A percentile compares a stretch with the other conserved stretches of the same genome.
phyloP scores from a whole-genome alignment of 2,113 vertebrate species.

The Bungarus multicinctus region DNA sequence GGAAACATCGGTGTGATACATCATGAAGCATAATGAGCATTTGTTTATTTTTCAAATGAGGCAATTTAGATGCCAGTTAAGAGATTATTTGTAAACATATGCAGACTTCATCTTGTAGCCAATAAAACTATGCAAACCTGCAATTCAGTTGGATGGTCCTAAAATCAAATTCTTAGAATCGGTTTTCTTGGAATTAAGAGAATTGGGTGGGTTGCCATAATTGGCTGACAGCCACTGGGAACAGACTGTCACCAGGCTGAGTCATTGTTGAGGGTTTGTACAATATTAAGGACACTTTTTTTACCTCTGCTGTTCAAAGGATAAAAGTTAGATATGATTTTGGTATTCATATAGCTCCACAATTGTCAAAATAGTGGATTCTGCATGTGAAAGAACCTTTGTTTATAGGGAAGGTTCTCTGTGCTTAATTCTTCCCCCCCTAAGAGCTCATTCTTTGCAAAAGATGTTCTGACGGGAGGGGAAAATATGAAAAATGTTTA shows the following conservation, averaged over 20 bases:
- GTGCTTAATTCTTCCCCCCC: not conserved
- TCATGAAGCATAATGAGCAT: not conserved
- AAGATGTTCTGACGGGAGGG: not conserved
- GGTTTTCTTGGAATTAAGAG: not conserved
- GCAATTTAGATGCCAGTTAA: not conserved
- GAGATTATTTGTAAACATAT: not conserved
- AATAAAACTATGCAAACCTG: not conserved
- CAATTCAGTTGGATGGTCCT: not conserved
- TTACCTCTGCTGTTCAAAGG: not conserved
- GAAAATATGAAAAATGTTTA: not conserved
- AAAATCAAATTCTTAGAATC: not conserved
- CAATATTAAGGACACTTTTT: slow-evolving; percentile 1
- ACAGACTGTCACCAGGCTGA: slow-evolving; percentile 19
- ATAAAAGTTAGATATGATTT: not conserved
- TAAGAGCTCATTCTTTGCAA: not conserved
- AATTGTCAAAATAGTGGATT: not conserved
- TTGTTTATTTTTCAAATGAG: not conserved
- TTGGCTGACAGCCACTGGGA: slow-evolving; percentile 9
- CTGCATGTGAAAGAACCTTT: not conserved
- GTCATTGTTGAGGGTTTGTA: not conserved
- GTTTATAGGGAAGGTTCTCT: not conserved
- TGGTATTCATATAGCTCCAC: not conserved
- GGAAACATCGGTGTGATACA: not conserved
- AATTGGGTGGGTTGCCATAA: not conserved
- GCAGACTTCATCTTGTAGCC: not conserved